Evolutionary conservation across 2,888 invertebrate species (phyloP), one percentile per base, ranked within the genome.

Genomic region (Ennomos fuscantarius): DNA sequence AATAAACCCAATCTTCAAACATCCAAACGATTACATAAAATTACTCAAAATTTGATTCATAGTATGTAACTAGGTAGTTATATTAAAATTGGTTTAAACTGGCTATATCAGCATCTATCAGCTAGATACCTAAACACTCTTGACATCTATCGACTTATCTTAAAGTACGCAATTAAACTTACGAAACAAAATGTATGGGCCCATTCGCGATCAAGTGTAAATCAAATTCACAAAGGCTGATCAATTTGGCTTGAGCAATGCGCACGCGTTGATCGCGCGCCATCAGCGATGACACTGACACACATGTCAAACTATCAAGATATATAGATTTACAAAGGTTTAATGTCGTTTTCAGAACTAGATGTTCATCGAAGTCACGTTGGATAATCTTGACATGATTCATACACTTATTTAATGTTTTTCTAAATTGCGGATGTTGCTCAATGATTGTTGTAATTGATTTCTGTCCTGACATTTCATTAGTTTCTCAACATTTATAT

Each of bases 181-280:
- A 68, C 60, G 63, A 63, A 65, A 66, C 55, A 49, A 62, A 62
- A 63, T 51, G 47, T 52, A 63, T 66, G 52, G 60, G 56, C 64
- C 50, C 65, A 73, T 73, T 76, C 56, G 65, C 74, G 72, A 66
- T 63, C 69, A 60, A 60, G 72, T 78, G 76, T 73, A 72, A 81
- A 75, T 79, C 64, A 70, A 74, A 80, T 74, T 72, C 69, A 74
- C 76, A 73, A 70, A 69, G 64, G 65, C 41, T 55, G 63, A 65
- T 67, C 59, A 65, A 61, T 62, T 57, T 58, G 31, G 40, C 34
- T 60, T 65, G 65, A 50, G 60, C 55, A 54, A 63, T 54, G 60
- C 57, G 56, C 65, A 59, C 63, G 63, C 58, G 59, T 52, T 60
- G 56, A 63, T 56, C 59, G 56, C 57, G 50, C 58, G 55, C 64